Evolutionary conservation across 2,797 vertebrate genomes (phyloP).

Genomic region (Halcyon smyrnensis): DNA sequence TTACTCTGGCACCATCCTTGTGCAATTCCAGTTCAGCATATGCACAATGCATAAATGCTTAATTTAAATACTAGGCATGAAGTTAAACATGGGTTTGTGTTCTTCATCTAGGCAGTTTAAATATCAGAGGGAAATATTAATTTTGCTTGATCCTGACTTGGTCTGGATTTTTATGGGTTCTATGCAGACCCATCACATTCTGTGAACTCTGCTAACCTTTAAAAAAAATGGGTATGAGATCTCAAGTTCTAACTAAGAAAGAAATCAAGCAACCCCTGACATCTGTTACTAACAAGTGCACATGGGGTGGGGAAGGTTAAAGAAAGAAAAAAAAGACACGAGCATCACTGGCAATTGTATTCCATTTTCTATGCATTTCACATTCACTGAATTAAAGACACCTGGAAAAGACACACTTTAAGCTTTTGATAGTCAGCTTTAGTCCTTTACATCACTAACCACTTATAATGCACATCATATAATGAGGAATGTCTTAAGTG

Average conservation of each 20-base stretch:
- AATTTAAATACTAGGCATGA: background rate
- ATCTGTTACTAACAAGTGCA: background rate
- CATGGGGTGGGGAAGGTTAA: rapidly evolving
- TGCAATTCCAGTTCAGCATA: background rate
- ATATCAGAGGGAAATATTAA: background rate
- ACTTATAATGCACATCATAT: rapidly evolving
- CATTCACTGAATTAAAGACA: background rate
- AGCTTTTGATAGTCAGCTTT: background rate
- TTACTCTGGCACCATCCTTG: background rate
- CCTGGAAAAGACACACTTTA: background rate
- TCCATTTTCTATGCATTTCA: background rate
- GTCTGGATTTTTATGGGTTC: background rate
- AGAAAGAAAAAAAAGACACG: background rate
- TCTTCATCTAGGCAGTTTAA: background rate
- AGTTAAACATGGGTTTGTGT: background rate
- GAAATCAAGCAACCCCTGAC: too few relatives aligned
- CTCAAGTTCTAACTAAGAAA: background rate
- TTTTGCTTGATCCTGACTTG: background rate
- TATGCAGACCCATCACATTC: background rate
- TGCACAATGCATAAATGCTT: background rate
- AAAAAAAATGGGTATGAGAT: background rate
- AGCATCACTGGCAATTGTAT: background rate
- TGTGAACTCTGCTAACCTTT: background rate
- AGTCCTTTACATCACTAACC: background rate
- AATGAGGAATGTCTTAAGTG: background rate